Evolutionary conservation across 1,140 invertebrate genomes (phyloP).

Genomic region (Drosophila tani): DNA sequence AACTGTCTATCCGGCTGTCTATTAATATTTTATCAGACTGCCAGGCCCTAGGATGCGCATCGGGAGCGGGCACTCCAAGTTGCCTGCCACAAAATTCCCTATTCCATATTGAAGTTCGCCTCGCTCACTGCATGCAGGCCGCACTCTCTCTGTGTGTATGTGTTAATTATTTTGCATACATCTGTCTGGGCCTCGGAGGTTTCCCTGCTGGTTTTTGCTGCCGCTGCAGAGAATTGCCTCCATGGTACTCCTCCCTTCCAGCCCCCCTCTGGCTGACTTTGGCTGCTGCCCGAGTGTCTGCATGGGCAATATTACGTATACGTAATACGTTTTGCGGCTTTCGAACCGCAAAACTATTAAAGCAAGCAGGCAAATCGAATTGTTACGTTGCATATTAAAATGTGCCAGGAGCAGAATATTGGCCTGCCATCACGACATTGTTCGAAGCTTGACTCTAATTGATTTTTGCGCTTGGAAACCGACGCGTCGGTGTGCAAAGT

Average conservation of each 20-base stretch:
- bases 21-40: slow-evolving; percentile 83
- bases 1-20: slow-evolving; percentile 84
- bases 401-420: slow-evolving; percentile 46
- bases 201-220: slow-evolving; percentile 29
- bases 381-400: slow-evolving; percentile 66
- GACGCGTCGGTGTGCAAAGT: slow-evolving; percentile 11
- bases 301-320: slow-evolving; percentile 71
- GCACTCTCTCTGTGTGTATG: slow-evolving; percentile 40
- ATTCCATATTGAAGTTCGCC: slow-evolving; percentile 14
- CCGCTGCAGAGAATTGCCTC: slow-evolving; percentile 15
- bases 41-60: slow-evolving; percentile 39
- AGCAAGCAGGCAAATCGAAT: slow-evolving; percentile 79
- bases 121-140: slow-evolving; percentile 2
- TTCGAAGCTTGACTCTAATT: slow-evolving; percentile 25
- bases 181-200: slow-evolving; percentile 38
- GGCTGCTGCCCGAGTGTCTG: slow-evolving; percentile 45
- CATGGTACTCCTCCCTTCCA: not conserved
- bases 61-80: slow-evolving; percentile 48
- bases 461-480: slow-evolving; percentile 28
- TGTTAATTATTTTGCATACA: slow-evolving; percentile 80
- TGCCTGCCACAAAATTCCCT: slow-evolving; percentile 23
- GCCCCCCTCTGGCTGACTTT: slow-evolving; percentile 29
- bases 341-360: slow-evolving; percentile 78
- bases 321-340: slow-evolving; percentile 79
- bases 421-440: slow-evolving; percentile 17